Evolutionary conservation across 2,113 vertebrate species (phyloP), one percentile per base, ranked within the genome.

Genomic region (Cyprinus carpio): DNA sequence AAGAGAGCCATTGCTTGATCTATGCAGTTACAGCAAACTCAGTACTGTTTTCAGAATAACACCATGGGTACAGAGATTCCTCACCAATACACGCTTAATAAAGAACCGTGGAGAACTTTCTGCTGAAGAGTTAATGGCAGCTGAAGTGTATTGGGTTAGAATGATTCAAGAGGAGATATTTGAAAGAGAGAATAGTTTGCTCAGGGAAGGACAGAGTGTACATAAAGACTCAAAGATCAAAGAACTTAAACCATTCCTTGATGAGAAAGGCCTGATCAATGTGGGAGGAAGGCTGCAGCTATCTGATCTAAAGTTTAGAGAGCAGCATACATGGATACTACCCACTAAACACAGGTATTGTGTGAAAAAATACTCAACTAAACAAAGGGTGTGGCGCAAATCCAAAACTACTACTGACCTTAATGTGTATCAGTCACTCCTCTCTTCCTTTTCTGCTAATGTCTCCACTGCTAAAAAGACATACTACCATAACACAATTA

Each of bases 281-380:
- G 78, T 84, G 13, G 85, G 71, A 86, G 67, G 60, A 46, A 76
- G 84, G 23, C 49, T 87, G 25, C 86, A 87, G 49, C 64, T 84
- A 20, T 83, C 77, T 0, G 34, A 81, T 7, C 74, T 51, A 25
- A 82, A 20, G 4, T 74, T 65, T 18, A 62, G 75, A 46, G 10
- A 85, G 6, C 27, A 23, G 23, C 75, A 67, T 27, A 25, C 27
- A 69, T 83, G 49, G 62, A 67, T 83, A 34, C 37, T 81, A 23
- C 40, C 74, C 9, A 11, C 27, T 7, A 84, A 84, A 75, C 74
- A 79, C 20, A 79, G 64, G 15, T 75, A 18, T 18, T n/a, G 7
- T 77, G 84, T n/a, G n/a, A n/a, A n/a, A n/a, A n/a, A n/a, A n/a
- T n/a, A n/a, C n/a, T n/a, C n/a, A n/a, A n/a, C n/a, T n/a, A n/a